A percentile compares a stretch with the other conserved stretches of the same genome.
phyloP scores from a whole-genome alignment of 2,797 vertebrate genomes.

The Florisuga fusca region DNA sequence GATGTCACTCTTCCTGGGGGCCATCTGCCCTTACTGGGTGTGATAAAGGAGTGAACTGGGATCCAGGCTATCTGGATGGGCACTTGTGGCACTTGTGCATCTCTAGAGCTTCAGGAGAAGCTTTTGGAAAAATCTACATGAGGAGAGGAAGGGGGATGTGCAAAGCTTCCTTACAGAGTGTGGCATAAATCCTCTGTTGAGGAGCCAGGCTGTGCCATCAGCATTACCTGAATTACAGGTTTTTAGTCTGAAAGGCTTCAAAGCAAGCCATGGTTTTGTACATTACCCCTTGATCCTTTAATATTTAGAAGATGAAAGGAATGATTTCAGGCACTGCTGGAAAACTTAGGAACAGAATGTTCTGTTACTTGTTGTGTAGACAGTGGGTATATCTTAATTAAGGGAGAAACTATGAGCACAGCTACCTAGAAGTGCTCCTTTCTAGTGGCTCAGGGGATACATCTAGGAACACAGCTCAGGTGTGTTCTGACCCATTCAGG shows the following conservation, averaged over 20 bases:
- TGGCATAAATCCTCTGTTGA: not conserved
- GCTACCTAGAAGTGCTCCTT: not conserved
- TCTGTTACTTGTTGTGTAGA: not conserved
- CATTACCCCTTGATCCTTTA: not conserved
- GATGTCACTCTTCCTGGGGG: too few relatives aligned
- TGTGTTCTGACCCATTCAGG: not conserved
- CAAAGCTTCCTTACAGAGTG: not conserved
- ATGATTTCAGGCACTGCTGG: not conserved
- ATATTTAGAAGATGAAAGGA: slow-evolving; percentile 45
- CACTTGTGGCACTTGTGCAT: too few relatives aligned
- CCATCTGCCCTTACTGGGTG: too few relatives aligned
- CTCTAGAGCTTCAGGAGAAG: too few relatives aligned
- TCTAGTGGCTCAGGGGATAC: not conserved
- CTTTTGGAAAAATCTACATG: not conserved
- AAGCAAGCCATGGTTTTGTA: not conserved
- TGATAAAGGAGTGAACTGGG: too few relatives aligned
- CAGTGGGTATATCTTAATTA: not conserved
- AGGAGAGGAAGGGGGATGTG: not conserved
- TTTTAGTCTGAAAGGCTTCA: slow-evolving; percentile 32
- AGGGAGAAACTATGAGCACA: not conserved
- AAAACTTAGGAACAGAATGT: not conserved
- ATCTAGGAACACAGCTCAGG: not conserved
- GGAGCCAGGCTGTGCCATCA: not conserved
- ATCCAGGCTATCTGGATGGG: too few relatives aligned
- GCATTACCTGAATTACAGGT: not conserved